A percentile compares a stretch with the other conserved stretches of the same genome.
Conservation (phyloP, 2,797 vertebrate species). For the Enteromius fasciolatus region DNA sequence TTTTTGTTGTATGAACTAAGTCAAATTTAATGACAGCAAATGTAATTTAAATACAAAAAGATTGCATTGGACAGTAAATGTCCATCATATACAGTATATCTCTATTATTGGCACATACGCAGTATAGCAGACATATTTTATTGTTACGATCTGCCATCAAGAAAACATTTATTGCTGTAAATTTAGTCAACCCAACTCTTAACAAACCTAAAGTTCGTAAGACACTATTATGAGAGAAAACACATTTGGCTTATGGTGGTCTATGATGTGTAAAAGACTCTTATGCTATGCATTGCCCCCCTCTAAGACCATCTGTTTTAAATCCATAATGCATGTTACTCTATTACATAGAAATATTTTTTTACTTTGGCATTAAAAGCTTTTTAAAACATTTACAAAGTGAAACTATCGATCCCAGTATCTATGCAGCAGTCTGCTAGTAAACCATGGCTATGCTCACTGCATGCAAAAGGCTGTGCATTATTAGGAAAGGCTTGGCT, state of each 20-base stretch:
- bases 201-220: background rate
- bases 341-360: constrained; percentile 7
- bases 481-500: constrained; percentile 14
- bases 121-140: background rate
- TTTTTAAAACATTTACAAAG: constrained; percentile 45
- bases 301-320: constrained; percentile 26
- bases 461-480: background rate
- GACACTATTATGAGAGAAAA: background rate
- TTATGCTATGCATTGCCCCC: background rate
- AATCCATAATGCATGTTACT: constrained; percentile 28
- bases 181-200: background rate
- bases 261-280: background rate
- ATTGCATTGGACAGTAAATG: background rate
- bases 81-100: too few relatives aligned
- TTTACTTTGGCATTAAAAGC: constrained; percentile 40
- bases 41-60: background rate
- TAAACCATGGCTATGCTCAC: background rate
- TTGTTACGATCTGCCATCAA: background rate
- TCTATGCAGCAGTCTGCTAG: constrained; percentile 2
- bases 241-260: background rate
- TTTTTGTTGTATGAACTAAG: too few relatives aligned
- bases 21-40: background rate
- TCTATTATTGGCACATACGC: too few relatives aligned
- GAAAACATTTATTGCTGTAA: background rate
- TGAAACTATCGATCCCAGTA: constrained; percentile 34